Evolutionary conservation across 2,797 vertebrate genomes (phyloP), one percentile per base, ranked within the genome.

Genomic region (Amazona ochrocephala): DNA sequence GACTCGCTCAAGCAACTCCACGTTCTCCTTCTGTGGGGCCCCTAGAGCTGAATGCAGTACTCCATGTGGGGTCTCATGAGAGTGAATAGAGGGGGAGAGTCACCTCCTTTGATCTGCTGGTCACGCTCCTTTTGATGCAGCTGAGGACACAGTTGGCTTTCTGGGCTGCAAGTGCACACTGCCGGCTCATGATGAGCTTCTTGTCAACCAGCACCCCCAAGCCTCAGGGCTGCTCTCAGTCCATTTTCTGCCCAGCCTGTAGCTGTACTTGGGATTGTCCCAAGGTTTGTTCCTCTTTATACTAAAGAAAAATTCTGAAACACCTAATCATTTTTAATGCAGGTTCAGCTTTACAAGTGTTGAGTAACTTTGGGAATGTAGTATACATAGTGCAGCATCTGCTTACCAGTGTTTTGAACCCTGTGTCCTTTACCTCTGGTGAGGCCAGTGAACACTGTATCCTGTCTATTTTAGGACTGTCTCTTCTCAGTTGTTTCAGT

Each of bases 401-500:
- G 81, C 83, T 92, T 89, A 92, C 81, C 62, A 54, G 72, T 5
- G 22, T 83, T 95, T 83, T 77, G 91, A 95, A 78, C 90, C 58
- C 84, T 37, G 48, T 92, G 95, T 96, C 93, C 92, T 96, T 92
- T 94, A 92, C 86, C 72, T 85, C 90, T 94, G 80, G 68, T 90
- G 90, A 96, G 65, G 86, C 90, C 86, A 93, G 7, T 58, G 78
- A 95, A 91, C 86, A 56, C 88, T 64, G 92, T 87, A 95, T 87
- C 94, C 88, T 74, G 79, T 89, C 95, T 96, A 95, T 96, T 97
- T 94, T 95, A 82, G 86, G 95, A 81, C 64, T 82, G 90, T 74
- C 88, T 95, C 90, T 94, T 92, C 93, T 95, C 92, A 90, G 81
- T 93, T 96, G 94, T 96, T 95, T 96, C 90, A 93, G 75, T 90